These are phyloP conservation scores for Heliothis peltigera DNA, from an alignment of 2,888 invertebrate species.

Conservation along the genomic window DNA sequence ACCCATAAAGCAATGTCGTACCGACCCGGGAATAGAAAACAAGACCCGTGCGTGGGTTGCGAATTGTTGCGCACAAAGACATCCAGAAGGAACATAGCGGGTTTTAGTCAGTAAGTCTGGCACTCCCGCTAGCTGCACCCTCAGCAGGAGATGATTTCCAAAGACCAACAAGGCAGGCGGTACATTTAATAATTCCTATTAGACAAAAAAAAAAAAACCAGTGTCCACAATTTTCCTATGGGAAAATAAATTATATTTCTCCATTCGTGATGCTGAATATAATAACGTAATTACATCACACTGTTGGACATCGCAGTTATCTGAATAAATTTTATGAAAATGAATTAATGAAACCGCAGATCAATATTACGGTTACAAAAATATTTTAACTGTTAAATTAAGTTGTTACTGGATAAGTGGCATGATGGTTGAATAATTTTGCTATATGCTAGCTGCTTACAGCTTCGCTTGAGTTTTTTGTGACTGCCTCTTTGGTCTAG, in stretches of 20 bases:
- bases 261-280: constrained; percentile 39
- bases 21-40: no score
- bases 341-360: constrained; percentile 19
- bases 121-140: no score
- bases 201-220: neutral
- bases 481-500: no score
- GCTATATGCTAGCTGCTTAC: no score
- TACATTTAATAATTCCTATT: neutral
- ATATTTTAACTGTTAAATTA: constrained; percentile 1
- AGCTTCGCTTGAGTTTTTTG: no score
- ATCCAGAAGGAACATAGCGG: no score
- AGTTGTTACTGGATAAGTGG: neutral
- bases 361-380: constrained; percentile 4
- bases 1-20: no score
- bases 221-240: neutral
- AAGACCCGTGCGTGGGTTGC: no score
- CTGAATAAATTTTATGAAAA: constrained; percentile 10
- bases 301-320: constrained; percentile 24
- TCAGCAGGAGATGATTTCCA: no score
- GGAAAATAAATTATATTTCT: neutral
- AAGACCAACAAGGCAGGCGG: no score
- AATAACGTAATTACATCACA: constrained; percentile 30
- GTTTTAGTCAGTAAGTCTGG: no score
- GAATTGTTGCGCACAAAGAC: no score
- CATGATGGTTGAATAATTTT: neutral